Base-by-base conservation (phyloP, 2,113 vertebrate genomes). In the Solenodon paradoxus region DNA sequence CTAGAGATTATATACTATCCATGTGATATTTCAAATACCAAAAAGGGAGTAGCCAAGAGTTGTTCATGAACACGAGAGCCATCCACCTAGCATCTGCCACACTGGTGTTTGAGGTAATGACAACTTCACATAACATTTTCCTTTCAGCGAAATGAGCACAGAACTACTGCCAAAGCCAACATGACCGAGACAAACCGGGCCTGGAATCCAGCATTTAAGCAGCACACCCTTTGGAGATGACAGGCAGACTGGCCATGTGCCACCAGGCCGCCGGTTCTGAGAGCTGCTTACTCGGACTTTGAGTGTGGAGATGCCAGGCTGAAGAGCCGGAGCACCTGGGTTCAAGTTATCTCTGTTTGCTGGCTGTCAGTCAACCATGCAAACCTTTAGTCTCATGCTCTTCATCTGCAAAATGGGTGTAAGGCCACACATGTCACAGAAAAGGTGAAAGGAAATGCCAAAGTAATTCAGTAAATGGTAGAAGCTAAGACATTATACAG, bases 381-480 rank as follows among this genome's bases (percentile, higher is more conserved):
- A 45, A 49, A 10, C 40, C 17, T 19, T 7, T 38, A 7, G 26
- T 0, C 9, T 2, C 5, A 2, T 13, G 8, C 2, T 71, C 80
- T 11, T 42, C 47, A 22, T 3, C 83, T 35, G 19, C 8, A 6
- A 8, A 28, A 1, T 2, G 9, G 77, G 63, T 26, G 3, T 9
- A 13, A 24, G 0, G 53, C 19, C 35, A 4, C 40, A 0, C 0
- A 7, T 10, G 0, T 47, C 28, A 45, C 42, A 32, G 22, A 24
- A 22, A 28, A 0, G 1, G 26, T 0, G 0, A 55, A 10, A 5
- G 28, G 26, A 16, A 11, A 2, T 0, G 40, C 26, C 32, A 3
- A 66, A n/a, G 17, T 3, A 1, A 40, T 0, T 4, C 0, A 4
- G n/a, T 0, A 8, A 3, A 0, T 16, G 3, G 24, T 0, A 15